These are phyloP conservation scores for Spodoptera picta DNA, from an alignment of 2,888 invertebrate species.

Conservation along the genomic window DNA sequence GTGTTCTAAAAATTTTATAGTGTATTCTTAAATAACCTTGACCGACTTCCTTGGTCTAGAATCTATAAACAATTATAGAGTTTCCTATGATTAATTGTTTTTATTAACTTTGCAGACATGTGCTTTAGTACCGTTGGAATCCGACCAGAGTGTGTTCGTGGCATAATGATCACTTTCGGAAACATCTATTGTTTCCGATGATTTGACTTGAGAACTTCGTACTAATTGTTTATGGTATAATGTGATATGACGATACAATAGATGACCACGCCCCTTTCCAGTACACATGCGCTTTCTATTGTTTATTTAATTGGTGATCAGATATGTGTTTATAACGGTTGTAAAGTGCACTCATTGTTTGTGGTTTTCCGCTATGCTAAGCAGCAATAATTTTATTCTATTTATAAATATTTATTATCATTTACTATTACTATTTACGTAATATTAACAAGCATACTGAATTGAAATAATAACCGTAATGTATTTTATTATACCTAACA, in stretches of 20 bases:
- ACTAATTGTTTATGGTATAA: constrained; percentile 40
- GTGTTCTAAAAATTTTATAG: constrained; percentile 12
- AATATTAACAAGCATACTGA: too few relatives aligned
- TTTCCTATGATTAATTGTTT: constrained; percentile 12
- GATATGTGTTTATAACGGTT: constrained; percentile 15
- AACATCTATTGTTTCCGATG: constrained; percentile 41
- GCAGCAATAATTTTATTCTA: too few relatives aligned
- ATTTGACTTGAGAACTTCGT: constrained; percentile 51
- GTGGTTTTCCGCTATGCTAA: too few relatives aligned
- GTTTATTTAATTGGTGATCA: constrained; percentile 48
- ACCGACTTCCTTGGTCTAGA: constrained; percentile 20
- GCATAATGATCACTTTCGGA: constrained; percentile 37
- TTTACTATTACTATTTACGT: too few relatives aligned
- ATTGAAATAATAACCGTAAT: too few relatives aligned
- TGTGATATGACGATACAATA: constrained; percentile 58
- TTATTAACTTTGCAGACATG: constrained; percentile 3
- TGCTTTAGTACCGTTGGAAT: constrained; percentile 33
- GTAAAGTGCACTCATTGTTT: background rate
- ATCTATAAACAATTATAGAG: constrained; percentile 7
- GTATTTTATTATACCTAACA: too few relatives aligned
- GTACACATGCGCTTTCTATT: constrained; percentile 60
- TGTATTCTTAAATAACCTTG: constrained; percentile 29
- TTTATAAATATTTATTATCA: too few relatives aligned
- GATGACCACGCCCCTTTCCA: constrained; percentile 61
- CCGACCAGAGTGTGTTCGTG: constrained; percentile 11